Percentiles rank a stretch among this genome's conserved stretches.
Evolutionary conservation across 2,113 vertebrate genomes (phyloP).

Genomic region (Hystrix cristata): DNA sequence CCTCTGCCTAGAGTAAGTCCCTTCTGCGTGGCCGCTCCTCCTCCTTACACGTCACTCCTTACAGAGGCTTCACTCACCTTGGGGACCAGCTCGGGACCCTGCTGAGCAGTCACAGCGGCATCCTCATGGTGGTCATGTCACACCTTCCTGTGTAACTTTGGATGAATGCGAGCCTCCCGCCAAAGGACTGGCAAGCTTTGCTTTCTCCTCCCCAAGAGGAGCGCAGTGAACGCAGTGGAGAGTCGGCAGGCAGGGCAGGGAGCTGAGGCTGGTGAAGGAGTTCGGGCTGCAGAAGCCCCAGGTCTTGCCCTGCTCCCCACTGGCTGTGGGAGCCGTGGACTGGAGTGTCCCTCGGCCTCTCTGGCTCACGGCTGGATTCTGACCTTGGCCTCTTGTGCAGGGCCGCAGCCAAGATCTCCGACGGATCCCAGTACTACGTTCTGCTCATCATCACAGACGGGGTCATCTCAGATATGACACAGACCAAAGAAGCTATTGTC

Average conservation of each 20-base stretch:
- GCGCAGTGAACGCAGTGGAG: background rate
- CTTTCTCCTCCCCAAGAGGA: background rate
- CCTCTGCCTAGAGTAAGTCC: background rate
- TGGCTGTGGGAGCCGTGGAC: background rate
- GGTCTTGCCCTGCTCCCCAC: background rate
- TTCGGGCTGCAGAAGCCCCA: background rate
- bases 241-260: background rate
- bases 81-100: background rate
- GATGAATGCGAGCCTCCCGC: background rate
- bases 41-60: background rate
- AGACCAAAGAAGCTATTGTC: slow-evolving; percentile 99
- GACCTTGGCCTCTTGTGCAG: slow-evolving; percentile 83
- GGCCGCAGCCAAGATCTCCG: slow-evolving; percentile 93
- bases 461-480: slow-evolving; percentile 99
- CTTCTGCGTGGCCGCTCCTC: background rate
- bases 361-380: background rate
- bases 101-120: background rate
- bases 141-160: background rate
- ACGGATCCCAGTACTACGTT: slow-evolving; percentile 98
- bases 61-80: background rate
- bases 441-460: slow-evolving; percentile 98
- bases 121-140: background rate
- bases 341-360: background rate
- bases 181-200: background rate
- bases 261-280: background rate